Percentiles rank a stretch among this genome's conserved stretches.
phyloP scores from a whole-genome alignment of 2,888 invertebrate species.

The Epinotia nisella region DNA sequence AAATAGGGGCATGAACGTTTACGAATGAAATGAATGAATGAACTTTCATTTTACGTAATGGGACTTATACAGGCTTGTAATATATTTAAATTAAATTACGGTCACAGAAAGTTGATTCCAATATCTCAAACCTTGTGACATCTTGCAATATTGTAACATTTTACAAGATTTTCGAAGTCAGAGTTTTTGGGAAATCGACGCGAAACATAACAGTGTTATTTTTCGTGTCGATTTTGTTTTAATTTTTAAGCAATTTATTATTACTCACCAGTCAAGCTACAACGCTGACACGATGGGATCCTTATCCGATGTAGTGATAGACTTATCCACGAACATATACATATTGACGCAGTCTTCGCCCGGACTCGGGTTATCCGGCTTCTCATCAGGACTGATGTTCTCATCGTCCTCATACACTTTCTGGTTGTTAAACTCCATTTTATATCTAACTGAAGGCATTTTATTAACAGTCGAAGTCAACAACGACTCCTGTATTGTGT shows the following conservation, averaged over 20 bases:
- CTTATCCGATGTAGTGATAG: conserved; percentile 73
- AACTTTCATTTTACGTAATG: too few relatives aligned
- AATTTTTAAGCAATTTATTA: not conserved
- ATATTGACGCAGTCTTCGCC: conserved; percentile 79
- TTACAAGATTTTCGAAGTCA: too few relatives aligned
- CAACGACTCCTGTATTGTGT: conserved; percentile 76
- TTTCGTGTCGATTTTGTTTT: too few relatives aligned
- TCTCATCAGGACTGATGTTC: conserved; percentile 79
- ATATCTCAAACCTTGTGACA: too few relatives aligned
- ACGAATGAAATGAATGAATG: too few relatives aligned
- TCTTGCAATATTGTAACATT: too few relatives aligned
- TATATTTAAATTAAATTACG: too few relatives aligned
- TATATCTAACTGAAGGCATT: conserved; percentile 77
- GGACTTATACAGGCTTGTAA: too few relatives aligned
- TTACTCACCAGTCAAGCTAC: conserved; percentile 69
- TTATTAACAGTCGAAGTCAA: conserved; percentile 76
- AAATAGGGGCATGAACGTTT: too few relatives aligned
- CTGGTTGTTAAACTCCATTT: conserved; percentile 74
- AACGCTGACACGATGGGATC: conserved; percentile 79
- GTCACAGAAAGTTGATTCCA: too few relatives aligned
- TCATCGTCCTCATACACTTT: conserved; percentile 70
- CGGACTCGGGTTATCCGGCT: conserved; percentile 74
- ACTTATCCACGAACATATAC: conserved; percentile 81
- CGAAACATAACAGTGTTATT: too few relatives aligned
- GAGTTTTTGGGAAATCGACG: too few relatives aligned